Conservation (phyloP, 2,113 vertebrate genomes). For the Neolamprologus devosi region DNA sequence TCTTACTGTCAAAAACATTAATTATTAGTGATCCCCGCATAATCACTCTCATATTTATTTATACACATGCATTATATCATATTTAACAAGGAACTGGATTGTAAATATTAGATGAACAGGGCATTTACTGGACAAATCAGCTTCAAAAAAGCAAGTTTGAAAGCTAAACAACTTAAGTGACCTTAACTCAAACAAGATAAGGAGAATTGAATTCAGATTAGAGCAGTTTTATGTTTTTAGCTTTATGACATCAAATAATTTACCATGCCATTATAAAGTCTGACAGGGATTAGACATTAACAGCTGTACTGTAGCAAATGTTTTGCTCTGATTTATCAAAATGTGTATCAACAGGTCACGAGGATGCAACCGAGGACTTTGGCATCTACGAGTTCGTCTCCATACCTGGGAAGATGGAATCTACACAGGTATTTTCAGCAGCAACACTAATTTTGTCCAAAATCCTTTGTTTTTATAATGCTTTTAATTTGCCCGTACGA, state of each 20-base stretch:
- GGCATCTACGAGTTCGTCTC: constrained; percentile 95
- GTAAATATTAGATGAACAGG: not conserved
- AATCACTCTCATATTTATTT: not conserved
- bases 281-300: not conserved
- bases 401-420: constrained; percentile 77
- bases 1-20: not conserved
- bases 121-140: not conserved
- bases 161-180: not conserved
- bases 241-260: not conserved
- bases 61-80: not conserved
- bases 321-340: not conserved
- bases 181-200: not conserved
- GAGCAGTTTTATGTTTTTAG: not conserved
- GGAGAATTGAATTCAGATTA: not conserved
- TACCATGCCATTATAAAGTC: not conserved
- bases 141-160: not conserved
- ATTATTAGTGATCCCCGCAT: not conserved
- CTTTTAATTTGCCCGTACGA: not conserved
- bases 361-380: constrained; percentile 90
- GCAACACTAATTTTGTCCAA: not conserved
- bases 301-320: not conserved
- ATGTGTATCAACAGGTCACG: constrained; percentile 76
- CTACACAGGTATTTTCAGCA: constrained; percentile 70
- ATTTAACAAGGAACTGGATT: not conserved
- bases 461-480: not conserved